Evolutionary conservation across 2,888 invertebrate species (phyloP), one percentile per base, ranked within the genome.

Genomic region (Agrenia bidenticulata): DNA sequence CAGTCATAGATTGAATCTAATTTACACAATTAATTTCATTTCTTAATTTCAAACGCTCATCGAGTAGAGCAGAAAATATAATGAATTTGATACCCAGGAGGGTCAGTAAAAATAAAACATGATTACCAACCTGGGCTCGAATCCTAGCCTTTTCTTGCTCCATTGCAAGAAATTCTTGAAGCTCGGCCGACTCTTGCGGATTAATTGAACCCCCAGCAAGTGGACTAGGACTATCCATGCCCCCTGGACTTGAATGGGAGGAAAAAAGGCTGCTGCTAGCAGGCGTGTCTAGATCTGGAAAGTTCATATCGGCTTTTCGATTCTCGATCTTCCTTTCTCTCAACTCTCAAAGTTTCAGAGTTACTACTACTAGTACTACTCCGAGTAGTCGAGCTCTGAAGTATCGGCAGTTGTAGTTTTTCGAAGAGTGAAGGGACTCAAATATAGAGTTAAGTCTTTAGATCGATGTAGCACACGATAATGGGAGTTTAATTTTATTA

Each of bases 1-100:
- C 94, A 77, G 92, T 94, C 79, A 96, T 90, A 80, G 91, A 90
- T 77, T 93, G 92, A 70, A 96, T 90, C 93, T 95, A 79, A 63
- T n/a, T n/a, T n/a, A n/a, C 84, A 84, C 72, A 74, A 68, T 69
- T 71, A 70, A 69, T 39, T 39, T 15, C 39, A 39, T 11, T 39
- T 11, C 7, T 39, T 39, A 39, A 11, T 39, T n/a, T n/a, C n/a
- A n/a, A n/a, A n/a, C n/a, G n/a, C n/a, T n/a, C n/a, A n/a, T n/a
- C n/a, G n/a, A n/a, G n/a, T n/a, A n/a, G n/a, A n/a, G n/a, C n/a
- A n/a, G n/a, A n/a, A n/a, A n/a, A n/a, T n/a, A n/a, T n/a, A n/a
- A n/a, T n/a, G n/a, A n/a, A n/a, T n/a, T 2, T 5, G 15, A 39
- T 13, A 39, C 15, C 15, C 11, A 11, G 41, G 41, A 15, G 15